phyloP scores from a whole-genome alignment of 2,888 invertebrate species.

The Polydrusus tereticollis region DNA sequence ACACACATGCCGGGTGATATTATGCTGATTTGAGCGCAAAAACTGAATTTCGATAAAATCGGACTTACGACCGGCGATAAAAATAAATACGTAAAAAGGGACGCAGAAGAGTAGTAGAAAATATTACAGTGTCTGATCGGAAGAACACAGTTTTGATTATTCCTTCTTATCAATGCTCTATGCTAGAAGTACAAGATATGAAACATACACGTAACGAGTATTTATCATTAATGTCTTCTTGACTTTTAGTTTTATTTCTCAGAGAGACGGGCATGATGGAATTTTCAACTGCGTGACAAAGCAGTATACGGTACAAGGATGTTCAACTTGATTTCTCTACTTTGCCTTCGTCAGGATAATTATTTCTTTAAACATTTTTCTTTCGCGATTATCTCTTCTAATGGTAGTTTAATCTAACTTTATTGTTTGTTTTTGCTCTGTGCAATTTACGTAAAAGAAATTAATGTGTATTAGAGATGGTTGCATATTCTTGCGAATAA shows the following conservation, averaged over 20 bases:
- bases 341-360: conserved; percentile 27
- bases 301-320: conserved; percentile 30
- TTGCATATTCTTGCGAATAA: neutral
- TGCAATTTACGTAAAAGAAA: neutral
- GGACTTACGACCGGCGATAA: no score
- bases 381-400: conserved; percentile 18
- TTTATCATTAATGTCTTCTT: conserved; percentile 14
- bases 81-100: no score
- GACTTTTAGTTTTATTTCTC: conserved; percentile 32
- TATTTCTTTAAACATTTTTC: conserved; percentile 24
- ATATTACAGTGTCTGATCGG: neutral
- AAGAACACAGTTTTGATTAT: no score
- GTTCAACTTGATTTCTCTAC: conserved; percentile 10
- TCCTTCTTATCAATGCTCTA: neutral
- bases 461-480: neutral
- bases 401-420: conserved; percentile 12
- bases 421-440: conserved; percentile 35
- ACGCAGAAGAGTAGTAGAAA: no score
- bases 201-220: conserved; percentile 1
- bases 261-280: conserved; percentile 24
- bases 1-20: no score
- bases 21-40: no score
- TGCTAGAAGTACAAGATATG: neutral
- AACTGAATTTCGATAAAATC: no score
- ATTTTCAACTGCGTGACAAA: conserved; percentile 36